Percentiles rank a stretch among this genome's conserved stretches.
Evolutionary conservation across 2,113 vertebrate species (phyloP).

Genomic region (Cacatua alba): DNA sequence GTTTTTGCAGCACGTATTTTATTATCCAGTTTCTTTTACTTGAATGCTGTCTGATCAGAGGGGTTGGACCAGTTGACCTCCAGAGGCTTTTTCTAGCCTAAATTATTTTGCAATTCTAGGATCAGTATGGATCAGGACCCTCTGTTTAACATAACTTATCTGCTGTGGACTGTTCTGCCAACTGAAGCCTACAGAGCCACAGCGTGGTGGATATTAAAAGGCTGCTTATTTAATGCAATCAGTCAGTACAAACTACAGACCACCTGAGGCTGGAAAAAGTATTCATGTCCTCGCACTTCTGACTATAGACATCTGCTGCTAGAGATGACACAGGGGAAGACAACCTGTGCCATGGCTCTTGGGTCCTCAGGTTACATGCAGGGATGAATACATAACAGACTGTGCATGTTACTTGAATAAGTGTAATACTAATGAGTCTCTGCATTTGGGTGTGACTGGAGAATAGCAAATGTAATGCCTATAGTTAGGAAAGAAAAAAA

Average conservation of each 20-base stretch:
- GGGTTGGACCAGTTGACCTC: background rate
- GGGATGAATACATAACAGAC: background rate
- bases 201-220: slow-evolving; percentile 5
- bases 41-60: background rate
- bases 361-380: background rate
- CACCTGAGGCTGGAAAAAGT: background rate
- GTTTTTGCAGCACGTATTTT: background rate
- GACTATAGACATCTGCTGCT: background rate
- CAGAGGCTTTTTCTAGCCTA: background rate
- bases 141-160: background rate
- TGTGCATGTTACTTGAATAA: background rate
- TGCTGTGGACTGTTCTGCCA: background rate
- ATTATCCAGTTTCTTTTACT: background rate
- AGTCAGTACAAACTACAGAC: background rate
- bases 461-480: background rate
- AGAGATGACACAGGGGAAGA: background rate
- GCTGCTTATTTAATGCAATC: background rate
- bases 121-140: background rate
- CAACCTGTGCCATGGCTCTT: background rate
- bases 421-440: background rate
- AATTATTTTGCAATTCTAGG: background rate
- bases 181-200: background rate
- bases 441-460: background rate
- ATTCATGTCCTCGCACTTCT: background rate
- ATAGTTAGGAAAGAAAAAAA: background rate